Percentiles rank a stretch among this genome's conserved stretches.
Evolutionary conservation across 2,888 invertebrate genomes (phyloP).

Genomic region (Clepsis dumicolana): DNA sequence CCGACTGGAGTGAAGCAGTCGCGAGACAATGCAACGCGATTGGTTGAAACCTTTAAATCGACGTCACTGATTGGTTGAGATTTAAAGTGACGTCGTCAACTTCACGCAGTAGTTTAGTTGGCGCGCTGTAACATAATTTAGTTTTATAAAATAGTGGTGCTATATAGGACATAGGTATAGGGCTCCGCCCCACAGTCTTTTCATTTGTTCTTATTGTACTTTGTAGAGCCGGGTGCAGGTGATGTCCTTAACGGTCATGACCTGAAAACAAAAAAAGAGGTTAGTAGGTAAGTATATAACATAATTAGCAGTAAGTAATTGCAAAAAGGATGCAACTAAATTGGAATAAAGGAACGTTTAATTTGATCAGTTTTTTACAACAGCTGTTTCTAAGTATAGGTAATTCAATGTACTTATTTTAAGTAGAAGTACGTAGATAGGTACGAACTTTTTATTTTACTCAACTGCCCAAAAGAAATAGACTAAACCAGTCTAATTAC

Average conservation of each 20-base stretch:
- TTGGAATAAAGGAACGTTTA: too few relatives aligned
- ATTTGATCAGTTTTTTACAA: too few relatives aligned
- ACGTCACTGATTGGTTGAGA: slow-evolving; percentile 7
- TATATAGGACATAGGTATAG: slow-evolving; percentile 58
- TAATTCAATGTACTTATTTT: too few relatives aligned
- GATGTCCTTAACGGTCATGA: slow-evolving; percentile 90
- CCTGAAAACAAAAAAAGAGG: slow-evolving; percentile 78
- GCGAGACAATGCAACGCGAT: slow-evolving; percentile 45
- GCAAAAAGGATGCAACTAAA: too few relatives aligned
- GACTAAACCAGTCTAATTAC: too few relatives aligned
- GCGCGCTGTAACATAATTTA: slow-evolving; percentile 65
- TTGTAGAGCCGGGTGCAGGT: slow-evolving; percentile 92
- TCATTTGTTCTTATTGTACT: slow-evolving; percentile 76
- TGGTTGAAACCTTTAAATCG: slow-evolving; percentile 1
- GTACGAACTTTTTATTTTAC: too few relatives aligned
- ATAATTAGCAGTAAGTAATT: too few relatives aligned
- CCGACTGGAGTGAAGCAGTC: slow-evolving; percentile 18
- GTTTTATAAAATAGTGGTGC: slow-evolving; percentile 69
- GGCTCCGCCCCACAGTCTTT: slow-evolving; percentile 73
- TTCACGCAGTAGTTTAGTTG: slow-evolving; percentile 28
- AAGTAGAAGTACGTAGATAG: too few relatives aligned
- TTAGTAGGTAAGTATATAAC: not conserved
- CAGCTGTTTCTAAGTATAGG: too few relatives aligned
- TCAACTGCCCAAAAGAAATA: too few relatives aligned
- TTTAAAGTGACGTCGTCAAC: not conserved